These are phyloP conservation scores for Trichonephila clavipes DNA, from an alignment of 1,140 invertebrate species.

Conservation along the genomic window DNA sequence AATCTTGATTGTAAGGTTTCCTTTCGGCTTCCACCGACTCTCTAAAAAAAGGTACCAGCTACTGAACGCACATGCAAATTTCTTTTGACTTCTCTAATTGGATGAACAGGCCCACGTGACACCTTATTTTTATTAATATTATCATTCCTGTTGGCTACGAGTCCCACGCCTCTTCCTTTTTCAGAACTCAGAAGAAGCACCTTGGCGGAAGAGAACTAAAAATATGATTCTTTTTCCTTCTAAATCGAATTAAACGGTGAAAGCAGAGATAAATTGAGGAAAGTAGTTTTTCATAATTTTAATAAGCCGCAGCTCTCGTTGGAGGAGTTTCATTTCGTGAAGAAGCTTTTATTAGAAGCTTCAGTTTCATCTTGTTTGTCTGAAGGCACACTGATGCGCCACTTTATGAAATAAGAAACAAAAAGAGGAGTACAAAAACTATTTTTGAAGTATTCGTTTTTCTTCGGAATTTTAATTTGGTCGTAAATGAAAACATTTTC, in stretches of 20 bases:
- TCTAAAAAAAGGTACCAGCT: conserved; percentile 19
- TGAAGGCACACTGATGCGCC: neutral
- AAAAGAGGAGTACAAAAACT: too few relatives aligned
- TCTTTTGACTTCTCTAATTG: conserved; percentile 63
- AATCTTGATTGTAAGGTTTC: conserved; percentile 26
- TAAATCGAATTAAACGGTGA: conserved; percentile 16
- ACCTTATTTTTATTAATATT: conserved; percentile 46
- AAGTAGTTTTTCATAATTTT: conserved; percentile 29
- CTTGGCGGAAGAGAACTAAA: neutral
- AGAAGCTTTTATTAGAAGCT: neutral
- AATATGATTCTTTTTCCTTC: conserved; percentile 12
- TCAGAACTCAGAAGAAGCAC: neutral
- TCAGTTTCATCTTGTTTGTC: neutral
- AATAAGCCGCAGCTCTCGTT: neutral
- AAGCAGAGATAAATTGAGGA: conserved; percentile 7
- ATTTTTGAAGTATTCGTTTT: too few relatives aligned
- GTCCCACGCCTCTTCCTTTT: conserved; percentile 6
- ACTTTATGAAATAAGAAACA: neutral
- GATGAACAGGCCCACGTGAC: conserved; percentile 48
- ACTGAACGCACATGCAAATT: conserved; percentile 48
- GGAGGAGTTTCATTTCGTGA: neutral
- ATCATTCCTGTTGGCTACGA: neutral
- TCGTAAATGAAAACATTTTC: too few relatives aligned
- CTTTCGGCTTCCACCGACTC: neutral
- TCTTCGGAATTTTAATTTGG: too few relatives aligned